A percentile compares a stretch with the other conserved stretches of the same genome.
phyloP scores from a whole-genome alignment of 2,797 vertebrate genomes.

The Iguana delicatissima region DNA sequence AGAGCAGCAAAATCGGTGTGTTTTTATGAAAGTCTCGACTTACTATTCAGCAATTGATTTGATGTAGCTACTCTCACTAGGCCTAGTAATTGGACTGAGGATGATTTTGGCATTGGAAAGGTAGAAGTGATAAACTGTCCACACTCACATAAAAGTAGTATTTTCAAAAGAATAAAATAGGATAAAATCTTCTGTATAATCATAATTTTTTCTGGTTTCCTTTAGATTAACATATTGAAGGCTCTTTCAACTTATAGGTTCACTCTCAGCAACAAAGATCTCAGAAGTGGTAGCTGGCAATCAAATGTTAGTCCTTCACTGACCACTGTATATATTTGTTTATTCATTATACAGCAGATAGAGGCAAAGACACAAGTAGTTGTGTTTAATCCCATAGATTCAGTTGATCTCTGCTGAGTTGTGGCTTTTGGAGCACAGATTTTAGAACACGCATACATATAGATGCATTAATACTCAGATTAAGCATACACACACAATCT shows the following conservation, averaged over 20 bases:
- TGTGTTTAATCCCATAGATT: background rate
- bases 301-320: background rate
- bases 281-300: background rate
- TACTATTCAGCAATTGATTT: too few species aligned
- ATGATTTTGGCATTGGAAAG: background rate
- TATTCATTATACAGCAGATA: background rate
- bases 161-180: background rate
- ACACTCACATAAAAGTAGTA: too few species aligned
- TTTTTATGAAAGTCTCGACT: too few species aligned
- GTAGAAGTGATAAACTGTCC: too few species aligned
- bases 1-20: too few species aligned
- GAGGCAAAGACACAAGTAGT: background rate
- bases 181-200: too few species aligned
- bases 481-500: background rate
- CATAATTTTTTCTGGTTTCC: too few species aligned
- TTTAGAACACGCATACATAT: background rate
- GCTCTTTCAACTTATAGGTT: background rate
- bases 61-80: too few species aligned
- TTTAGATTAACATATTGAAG: background rate
- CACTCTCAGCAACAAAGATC: background rate
- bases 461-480: background rate
- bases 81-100: too few species aligned
- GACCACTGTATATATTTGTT: background rate
- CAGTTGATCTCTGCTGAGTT: background rate
- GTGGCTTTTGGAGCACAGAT: background rate